Conservation (phyloP, 2,888 invertebrate species). For the Euzetes globulus region DNA sequence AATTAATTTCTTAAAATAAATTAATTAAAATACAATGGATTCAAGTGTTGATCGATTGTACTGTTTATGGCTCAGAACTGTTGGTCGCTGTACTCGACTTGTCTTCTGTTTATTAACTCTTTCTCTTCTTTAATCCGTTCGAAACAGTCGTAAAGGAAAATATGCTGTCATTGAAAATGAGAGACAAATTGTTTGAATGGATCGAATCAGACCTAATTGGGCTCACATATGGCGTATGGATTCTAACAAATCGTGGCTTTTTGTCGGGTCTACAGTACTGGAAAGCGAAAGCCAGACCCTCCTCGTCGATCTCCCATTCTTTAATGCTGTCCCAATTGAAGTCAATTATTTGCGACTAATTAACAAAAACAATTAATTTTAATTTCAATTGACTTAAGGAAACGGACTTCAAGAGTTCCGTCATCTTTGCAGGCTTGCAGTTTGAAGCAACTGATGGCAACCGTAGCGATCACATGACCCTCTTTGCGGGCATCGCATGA, state of each 20-base stretch:
- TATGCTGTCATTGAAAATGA: conserved; percentile 58
- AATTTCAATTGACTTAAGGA: not conserved
- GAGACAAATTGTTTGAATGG: not conserved
- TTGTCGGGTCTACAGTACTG: conserved; percentile 74
- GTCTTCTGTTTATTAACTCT: conserved; percentile 39
- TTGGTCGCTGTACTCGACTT: not conserved
- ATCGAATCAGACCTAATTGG: not conserved
- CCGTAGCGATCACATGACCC: conserved; percentile 70
- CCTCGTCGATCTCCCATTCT: conserved; percentile 83
- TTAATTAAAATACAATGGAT: too few species aligned
- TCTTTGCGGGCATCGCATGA: conserved; percentile 80
- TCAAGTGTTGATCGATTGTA: too few species aligned
- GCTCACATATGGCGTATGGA: conserved; percentile 81
- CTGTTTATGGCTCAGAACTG: not conserved
- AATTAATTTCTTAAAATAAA: too few species aligned
- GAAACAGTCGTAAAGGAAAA: conserved; percentile 86
- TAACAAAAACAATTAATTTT: not conserved
- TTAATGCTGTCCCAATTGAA: conserved; percentile 74
- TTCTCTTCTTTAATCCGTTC: conserved; percentile 88
- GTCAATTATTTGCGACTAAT: conserved; percentile 51
- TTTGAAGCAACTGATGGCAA: conserved; percentile 60
- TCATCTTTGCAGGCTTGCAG: conserved; percentile 76
- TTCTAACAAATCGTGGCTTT: conserved; percentile 73
- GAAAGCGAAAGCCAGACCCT: conserved; percentile 81
- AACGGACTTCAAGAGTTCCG: conserved; percentile 60